Evolutionary conservation across 2,888 invertebrate species (phyloP), one percentile per base, ranked within the genome.

Genomic region (Trissolcus japonicus): DNA sequence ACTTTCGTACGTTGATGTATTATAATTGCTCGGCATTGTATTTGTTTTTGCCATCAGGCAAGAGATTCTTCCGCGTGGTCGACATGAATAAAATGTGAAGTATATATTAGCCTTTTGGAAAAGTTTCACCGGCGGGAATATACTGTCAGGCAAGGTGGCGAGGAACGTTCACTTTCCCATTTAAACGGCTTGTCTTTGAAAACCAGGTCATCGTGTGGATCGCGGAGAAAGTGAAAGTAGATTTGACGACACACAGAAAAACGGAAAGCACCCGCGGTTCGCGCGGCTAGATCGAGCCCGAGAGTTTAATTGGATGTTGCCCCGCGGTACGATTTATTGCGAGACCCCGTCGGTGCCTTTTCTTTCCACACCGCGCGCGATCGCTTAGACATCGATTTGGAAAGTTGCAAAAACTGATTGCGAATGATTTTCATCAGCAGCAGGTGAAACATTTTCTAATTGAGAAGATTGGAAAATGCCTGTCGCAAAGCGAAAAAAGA

Each of bases 211-310:
- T 69, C 75, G 57, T 63, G 35, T 35, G 68, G 78, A 79, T 72
- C 68, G 72, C 78, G 72, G 75, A 75, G 78, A 78, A 78, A 78
- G 78, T 78, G 78, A 78, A 63, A 78, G 78, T 78, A 78, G 61
- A 75, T 68, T 56, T 48, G 54, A 35, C 35, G 14, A 54, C 54
- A 46, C 72, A 60, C 67, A 43, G 71, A 68, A 73, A 78, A 73
- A 75, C 72, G 63, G 63, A 78, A 75, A 78, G 35, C 35, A 7
- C 62, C 65, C 29, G 60, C 50, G 63, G 51, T 56, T 77, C 54
- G 54, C 35, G 35, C 35, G 7, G 1, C 35, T 35, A 35, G 35
- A 35, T 35, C 9, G 35, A 1, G 35, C 35, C 25, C 25, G 4
- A 7, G 35, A 35, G 35, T 35, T 35, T 35, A 35, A 35, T 35